Percentiles rank a stretch among this genome's conserved stretches.
phyloP scores from a whole-genome alignment of 2,888 invertebrate genomes.

The Drosophila emarginata region DNA sequence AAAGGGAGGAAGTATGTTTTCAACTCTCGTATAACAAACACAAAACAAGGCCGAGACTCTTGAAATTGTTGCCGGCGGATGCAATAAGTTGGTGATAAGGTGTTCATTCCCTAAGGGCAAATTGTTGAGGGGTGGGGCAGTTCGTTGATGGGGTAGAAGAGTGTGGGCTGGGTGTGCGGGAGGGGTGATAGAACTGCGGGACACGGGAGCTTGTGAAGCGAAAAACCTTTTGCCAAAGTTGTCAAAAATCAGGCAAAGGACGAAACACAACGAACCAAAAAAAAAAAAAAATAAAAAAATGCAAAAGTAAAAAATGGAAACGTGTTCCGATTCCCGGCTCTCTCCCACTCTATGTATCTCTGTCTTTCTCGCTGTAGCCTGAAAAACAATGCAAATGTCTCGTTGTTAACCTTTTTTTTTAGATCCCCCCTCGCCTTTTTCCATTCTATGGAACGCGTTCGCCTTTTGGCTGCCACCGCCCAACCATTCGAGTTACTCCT shows the following conservation, averaged over 20 bases:
- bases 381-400: slow-evolving; percentile 71
- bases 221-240: slow-evolving; percentile 59
- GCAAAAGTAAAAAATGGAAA: slow-evolving; percentile 21
- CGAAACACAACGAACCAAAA: slow-evolving; percentile 35
- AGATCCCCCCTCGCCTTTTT: neutral
- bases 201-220: slow-evolving; percentile 3
- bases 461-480: slow-evolving; percentile 33
- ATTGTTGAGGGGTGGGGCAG: slow-evolving; percentile 9
- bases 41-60: slow-evolving; percentile 58
- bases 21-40: slow-evolving; percentile 33
- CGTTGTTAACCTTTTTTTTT: slow-evolving; percentile 73
- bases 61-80: slow-evolving; percentile 77
- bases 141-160: neutral
- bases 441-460: neutral
- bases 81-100: slow-evolving; percentile 77
- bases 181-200: neutral
- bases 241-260: slow-evolving; percentile 70
- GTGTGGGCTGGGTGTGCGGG: slow-evolving; percentile 6
- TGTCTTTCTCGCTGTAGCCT: slow-evolving; percentile 29
- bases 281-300: slow-evolving; percentile 1
- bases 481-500: neutral
- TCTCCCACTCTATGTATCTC: slow-evolving; percentile 10
- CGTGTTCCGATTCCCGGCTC: slow-evolving; percentile 30
- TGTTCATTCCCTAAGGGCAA: slow-evolving; percentile 73
- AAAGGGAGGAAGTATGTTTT: slow-evolving; percentile 55